Evolutionary conservation across 2,113 vertebrate species (phyloP).

Genomic region (Alaudala cheleensis): DNA sequence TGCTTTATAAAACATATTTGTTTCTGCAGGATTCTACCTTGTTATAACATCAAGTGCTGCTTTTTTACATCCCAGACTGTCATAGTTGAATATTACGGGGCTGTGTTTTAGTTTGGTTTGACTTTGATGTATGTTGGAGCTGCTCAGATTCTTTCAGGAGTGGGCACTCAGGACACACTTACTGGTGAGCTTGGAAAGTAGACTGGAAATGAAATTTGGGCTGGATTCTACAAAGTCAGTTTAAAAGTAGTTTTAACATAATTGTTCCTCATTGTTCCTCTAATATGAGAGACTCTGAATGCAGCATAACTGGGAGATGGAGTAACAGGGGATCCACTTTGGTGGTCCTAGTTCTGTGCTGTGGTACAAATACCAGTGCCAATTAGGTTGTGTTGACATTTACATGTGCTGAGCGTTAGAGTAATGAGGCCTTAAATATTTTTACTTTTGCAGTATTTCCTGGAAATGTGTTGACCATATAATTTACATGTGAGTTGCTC

Average conservation of each 20-base stretch:
- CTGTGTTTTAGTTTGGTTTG: neutral
- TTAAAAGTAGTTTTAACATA: neutral
- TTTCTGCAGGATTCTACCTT: neutral
- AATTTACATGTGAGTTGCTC: neutral
- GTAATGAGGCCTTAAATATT: neutral
- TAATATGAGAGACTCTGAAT: neutral
- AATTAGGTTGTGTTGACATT: neutral
- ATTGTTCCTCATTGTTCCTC: neutral
- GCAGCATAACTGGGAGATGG: neutral
- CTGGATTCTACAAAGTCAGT: neutral
- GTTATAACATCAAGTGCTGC: neutral
- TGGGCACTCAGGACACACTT: fast-evolving
- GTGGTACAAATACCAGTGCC: neutral
- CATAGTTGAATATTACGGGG: neutral
- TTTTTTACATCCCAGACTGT: neutral
- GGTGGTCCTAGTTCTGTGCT: neutral
- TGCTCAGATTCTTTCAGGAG: neutral
- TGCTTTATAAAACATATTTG: neutral
- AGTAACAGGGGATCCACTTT: neutral
- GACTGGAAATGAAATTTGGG: neutral
- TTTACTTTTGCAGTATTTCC: constrained; percentile 47
- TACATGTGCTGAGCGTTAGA: neutral
- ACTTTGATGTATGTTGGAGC: neutral
- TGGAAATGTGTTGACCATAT: neutral
- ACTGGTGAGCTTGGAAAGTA: neutral